phyloP scores from a whole-genome alignment of 2,888 invertebrate species.

The Drosophila setosimentum region DNA sequence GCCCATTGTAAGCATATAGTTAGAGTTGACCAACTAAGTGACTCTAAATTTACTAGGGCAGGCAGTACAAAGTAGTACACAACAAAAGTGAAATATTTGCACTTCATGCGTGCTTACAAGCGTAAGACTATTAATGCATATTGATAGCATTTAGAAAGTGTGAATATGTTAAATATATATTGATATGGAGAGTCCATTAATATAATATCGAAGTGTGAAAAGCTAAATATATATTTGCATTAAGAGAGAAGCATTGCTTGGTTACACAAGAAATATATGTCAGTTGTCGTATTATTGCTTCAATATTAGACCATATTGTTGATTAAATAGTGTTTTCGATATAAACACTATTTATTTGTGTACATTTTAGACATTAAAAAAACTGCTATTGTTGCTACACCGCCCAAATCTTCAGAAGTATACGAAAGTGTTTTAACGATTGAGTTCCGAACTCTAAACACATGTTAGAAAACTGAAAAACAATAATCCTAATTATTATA shows the following conservation, averaged over 20 bases:
- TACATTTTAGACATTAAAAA: too few species aligned
- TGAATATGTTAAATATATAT: conserved; percentile 1
- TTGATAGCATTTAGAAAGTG: background rate
- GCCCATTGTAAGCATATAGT: background rate
- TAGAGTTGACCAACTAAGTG: conserved; percentile 1
- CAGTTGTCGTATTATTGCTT: background rate
- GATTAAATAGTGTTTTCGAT: background rate
- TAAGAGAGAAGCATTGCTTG: background rate
- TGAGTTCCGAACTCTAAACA: background rate
- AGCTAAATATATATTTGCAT: conserved; percentile 2
- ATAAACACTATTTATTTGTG: background rate
- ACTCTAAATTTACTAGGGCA: background rate
- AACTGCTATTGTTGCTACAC: too few species aligned
- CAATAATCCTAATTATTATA: background rate
- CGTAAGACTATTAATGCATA: background rate
- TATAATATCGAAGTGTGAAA: background rate
- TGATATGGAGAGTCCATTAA: background rate
- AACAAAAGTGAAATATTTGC: conserved; percentile 8
- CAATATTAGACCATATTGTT: background rate
- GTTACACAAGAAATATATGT: background rate
- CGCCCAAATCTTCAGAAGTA: background rate
- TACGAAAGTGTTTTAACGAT: background rate
- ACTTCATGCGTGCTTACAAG: background rate
- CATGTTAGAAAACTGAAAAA: background rate
- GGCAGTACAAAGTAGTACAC: background rate